Evolutionary conservation across 2,797 vertebrate genomes (phyloP).

Genomic region (Craterocephalus amniculus): DNA sequence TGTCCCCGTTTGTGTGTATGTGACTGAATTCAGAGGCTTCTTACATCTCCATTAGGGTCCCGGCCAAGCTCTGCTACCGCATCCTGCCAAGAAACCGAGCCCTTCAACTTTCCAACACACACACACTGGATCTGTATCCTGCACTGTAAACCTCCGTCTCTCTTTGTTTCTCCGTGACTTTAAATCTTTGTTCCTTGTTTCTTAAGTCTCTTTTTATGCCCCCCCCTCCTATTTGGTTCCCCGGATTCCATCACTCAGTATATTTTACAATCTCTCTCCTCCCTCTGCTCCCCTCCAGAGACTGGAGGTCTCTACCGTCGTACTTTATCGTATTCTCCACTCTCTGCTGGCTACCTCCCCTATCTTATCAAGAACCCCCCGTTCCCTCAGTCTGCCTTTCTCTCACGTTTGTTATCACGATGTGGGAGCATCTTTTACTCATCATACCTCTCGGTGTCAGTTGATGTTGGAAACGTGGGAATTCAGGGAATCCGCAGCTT

Average conservation of each 20-base stretch:
- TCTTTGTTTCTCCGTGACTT: slow-evolving; percentile 57
- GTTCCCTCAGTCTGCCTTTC: neutral
- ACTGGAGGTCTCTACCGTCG: slow-evolving; percentile 36
- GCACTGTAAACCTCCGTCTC: slow-evolving; percentile 48
- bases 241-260: slow-evolving; percentile 58
- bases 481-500: slow-evolving; percentile 40
- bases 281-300: slow-evolving; percentile 35
- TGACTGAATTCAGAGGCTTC: slow-evolving; percentile 58
- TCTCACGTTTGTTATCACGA: slow-evolving; percentile 53
- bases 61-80: slow-evolving; percentile 61
- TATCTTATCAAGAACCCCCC: slow-evolving; percentile 39
- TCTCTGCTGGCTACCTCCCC: slow-evolving; percentile 19
- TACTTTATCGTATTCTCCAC: slow-evolving; percentile 45
- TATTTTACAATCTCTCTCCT: slow-evolving; percentile 37
- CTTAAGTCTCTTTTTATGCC: slow-evolving; percentile 50
- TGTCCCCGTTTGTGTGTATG: slow-evolving; percentile 28
- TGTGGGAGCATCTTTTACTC: slow-evolving; percentile 58
- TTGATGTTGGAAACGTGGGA: slow-evolving; percentile 41
- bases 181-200: slow-evolving; percentile 52
- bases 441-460: slow-evolving; percentile 43
- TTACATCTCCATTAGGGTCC: slow-evolving; percentile 72
- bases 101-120: slow-evolving; percentile 51
- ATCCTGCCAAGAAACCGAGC: slow-evolving; percentile 72
- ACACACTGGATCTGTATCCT: slow-evolving; percentile 20
- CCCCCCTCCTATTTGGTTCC: slow-evolving; percentile 58